Conservation (phyloP, 2,888 invertebrate species). For the Polylopha cassiicola region DNA sequence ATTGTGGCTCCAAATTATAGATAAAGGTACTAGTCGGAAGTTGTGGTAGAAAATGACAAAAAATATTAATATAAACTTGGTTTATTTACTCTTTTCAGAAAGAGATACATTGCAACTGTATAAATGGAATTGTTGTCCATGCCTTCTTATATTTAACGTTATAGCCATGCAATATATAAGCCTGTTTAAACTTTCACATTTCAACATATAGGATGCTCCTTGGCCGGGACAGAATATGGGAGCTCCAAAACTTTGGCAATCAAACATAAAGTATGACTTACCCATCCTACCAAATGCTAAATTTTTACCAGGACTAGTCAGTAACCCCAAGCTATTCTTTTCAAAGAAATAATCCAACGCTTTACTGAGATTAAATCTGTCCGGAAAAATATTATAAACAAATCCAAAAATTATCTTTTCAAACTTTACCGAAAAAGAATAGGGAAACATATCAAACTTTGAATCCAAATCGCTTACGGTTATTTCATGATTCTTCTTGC, state of each 20-base stretch:
- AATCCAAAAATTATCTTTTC: constrained; percentile 78
- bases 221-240: constrained; percentile 78
- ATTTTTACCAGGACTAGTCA: constrained; percentile 73
- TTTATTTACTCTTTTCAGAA: constrained; percentile 53
- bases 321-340: constrained; percentile 69
- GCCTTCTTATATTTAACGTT: constrained; percentile 76
- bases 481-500: constrained; percentile 74
- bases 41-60: no score
- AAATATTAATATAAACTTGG: constrained; percentile 1
- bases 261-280: constrained; percentile 81
- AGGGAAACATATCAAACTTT: constrained; percentile 76
- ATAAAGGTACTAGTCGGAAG: no score
- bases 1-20: no score
- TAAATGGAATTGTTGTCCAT: constrained; percentile 74
- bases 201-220: constrained; percentile 78
- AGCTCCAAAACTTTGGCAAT: constrained; percentile 79
- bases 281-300: constrained; percentile 71
- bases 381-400: constrained; percentile 74
- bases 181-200: constrained; percentile 77
- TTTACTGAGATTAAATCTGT: constrained; percentile 80
- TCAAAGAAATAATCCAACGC: constrained; percentile 79
- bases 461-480: constrained; percentile 73
- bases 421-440: constrained; percentile 74
- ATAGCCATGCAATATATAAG: constrained; percentile 80
- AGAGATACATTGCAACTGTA: constrained; percentile 47